Base-by-base conservation (phyloP, 2,888 invertebrate genomes). In the Calephelis perditalis region DNA sequence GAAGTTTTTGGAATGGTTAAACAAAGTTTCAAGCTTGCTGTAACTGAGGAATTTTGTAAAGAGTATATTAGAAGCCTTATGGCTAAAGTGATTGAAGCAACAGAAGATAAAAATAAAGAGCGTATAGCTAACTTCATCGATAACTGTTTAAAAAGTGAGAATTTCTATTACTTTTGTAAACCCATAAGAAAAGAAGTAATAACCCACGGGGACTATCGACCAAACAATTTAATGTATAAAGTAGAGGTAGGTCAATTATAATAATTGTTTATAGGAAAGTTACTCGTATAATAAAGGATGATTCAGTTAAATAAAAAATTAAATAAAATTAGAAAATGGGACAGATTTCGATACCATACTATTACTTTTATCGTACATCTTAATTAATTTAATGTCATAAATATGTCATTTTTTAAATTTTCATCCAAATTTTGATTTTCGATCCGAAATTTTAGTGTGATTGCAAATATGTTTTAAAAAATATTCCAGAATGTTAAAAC, bases 161-260 rank as follows among this genome's bases (percentile, higher is more conserved):
- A 59, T 11, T 45, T 59, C 9, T 7, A 12, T 46, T 45, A 43
- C 45, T 55, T 59, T 45, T 37, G 45, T 36, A 37, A 8, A 43
- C 26, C 54, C 1, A 55, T 55, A 72, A 40, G 71, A 75, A 47
- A 15, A 73, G 12, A 78, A 78, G 3, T 70, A 76, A 55, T 66
- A 70, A 15, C 81, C 72, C 76, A 78, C n/a, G 70, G 71, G 0
- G 76, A 77, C 63, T 77, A 67, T 56, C 66, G 71, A 12, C 71
- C 71, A 1, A 74, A 71, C 60, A 76, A 76, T 46, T 56, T 76
- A 37, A 68, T 74, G 73, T 71, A 73, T 37, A 71, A 62, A 15
- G 15, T 47, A 3, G 15, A 47, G 47, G 47, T 47, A 47, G 15
- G 47, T 15, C 26, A 26, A 4, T 26, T 26, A 26, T 26, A 26